Evolutionary conservation across 1,140 invertebrate species (phyloP).

Genomic region (Lasioglossum albipes): DNA sequence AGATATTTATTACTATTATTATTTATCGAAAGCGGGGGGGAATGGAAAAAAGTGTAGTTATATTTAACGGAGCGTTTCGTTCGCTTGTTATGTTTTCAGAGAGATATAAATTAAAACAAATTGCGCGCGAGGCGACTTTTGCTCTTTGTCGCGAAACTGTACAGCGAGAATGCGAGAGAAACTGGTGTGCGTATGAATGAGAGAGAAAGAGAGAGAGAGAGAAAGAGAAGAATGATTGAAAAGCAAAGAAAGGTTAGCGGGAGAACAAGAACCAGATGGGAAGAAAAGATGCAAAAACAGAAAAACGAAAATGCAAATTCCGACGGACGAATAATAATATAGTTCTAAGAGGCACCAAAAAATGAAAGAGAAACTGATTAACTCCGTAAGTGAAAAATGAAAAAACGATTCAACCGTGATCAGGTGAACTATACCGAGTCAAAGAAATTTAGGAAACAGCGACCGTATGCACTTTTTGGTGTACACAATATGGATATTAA

Average conservation of each 20-base stretch:
- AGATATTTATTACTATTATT: slow-evolving; percentile 66
- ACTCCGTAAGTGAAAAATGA: slow-evolving; percentile 17
- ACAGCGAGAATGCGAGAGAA: slow-evolving; percentile 20
- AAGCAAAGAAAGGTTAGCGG: neutral
- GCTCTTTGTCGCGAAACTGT: slow-evolving; percentile 44
- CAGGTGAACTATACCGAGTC: slow-evolving; percentile 29
- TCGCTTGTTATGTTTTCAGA: slow-evolving; percentile 68
- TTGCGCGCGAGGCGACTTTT: slow-evolving; percentile 38
- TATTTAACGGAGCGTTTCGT: slow-evolving; percentile 64
- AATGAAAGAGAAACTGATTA: slow-evolving; percentile 38
- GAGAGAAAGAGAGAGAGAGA: slow-evolving; percentile 14
- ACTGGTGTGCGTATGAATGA: no score
- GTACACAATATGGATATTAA: slow-evolving; percentile 61
- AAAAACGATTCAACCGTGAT: slow-evolving; percentile 50
- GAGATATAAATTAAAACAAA: slow-evolving; percentile 52
- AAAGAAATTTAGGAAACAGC: slow-evolving; percentile 41
- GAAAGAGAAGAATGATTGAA: neutral
- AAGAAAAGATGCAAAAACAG: slow-evolving; percentile 24
- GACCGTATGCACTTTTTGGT: slow-evolving; percentile 59
- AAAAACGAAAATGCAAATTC: slow-evolving; percentile 36
- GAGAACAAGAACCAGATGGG: slow-evolving; percentile 25
- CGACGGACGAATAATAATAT: slow-evolving; percentile 37
- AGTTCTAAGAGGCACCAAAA: slow-evolving; percentile 42
- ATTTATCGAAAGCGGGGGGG: slow-evolving; percentile 57
- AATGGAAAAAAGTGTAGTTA: slow-evolving; percentile 26